Conservation (phyloP, 1,140 invertebrate genomes). For the Aphis gossypii region DNA sequence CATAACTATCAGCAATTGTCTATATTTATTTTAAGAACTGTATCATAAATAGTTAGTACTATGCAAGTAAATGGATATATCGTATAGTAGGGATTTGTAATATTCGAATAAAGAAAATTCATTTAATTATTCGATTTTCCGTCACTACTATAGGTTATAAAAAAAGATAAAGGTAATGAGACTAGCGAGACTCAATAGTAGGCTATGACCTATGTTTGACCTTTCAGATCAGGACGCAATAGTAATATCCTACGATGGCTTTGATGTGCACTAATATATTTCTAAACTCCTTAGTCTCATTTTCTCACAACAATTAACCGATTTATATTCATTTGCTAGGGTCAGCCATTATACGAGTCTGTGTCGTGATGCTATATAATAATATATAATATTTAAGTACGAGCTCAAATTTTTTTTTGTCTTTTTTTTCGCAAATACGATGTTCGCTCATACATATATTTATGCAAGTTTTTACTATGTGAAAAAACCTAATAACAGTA, state of each 20-base stretch:
- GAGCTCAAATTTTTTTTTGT: background rate
- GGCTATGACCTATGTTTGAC: background rate
- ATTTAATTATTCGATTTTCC: background rate
- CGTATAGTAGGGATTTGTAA: background rate
- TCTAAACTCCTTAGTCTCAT: background rate
- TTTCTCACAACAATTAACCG: background rate
- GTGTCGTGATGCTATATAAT: background rate
- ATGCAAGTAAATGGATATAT: too few relatives aligned
- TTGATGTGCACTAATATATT: background rate
- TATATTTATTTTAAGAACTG: background rate
- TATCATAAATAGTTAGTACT: background rate
- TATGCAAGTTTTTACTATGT: background rate
- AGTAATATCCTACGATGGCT: too few relatives aligned
- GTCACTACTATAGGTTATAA: background rate
- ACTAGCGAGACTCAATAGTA: background rate
- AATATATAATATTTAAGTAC: background rate
- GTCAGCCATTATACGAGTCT: background rate
- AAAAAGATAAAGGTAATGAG: background rate
- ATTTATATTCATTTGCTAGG: background rate
- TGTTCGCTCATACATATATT: background rate
- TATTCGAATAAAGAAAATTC: background rate
- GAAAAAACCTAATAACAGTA: constrained; percentile 19
- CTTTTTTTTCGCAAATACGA: background rate
- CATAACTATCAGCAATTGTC: background rate
- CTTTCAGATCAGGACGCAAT: background rate